Percentiles rank a stretch among this genome's conserved stretches.
Evolutionary conservation across 2,113 vertebrate genomes (phyloP).

Genomic region (Muscicapa adusta): DNA sequence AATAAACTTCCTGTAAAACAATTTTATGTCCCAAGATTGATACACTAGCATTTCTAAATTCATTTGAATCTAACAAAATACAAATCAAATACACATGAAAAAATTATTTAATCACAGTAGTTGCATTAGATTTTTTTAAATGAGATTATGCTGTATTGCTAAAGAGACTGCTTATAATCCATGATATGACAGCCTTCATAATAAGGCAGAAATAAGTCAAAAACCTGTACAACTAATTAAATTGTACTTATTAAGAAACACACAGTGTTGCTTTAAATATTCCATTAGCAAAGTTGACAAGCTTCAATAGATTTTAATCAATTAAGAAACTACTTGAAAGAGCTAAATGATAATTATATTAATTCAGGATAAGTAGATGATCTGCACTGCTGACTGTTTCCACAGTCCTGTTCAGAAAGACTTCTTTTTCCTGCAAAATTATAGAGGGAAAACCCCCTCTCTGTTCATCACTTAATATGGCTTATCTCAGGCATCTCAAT

Average conservation of each 20-base stretch:
- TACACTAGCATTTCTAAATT: not conserved
- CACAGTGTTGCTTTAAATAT: not conserved
- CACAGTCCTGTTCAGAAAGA: not conserved
- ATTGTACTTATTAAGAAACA: not conserved
- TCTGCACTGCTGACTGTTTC: not conserved
- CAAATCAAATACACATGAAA: not conserved
- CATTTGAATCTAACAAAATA: not conserved
- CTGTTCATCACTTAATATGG: not conserved
- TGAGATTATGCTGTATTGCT: not conserved
- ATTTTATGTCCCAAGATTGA: not conserved
- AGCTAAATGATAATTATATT: not conserved
- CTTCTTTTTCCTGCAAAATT: not conserved
- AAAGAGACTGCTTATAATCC: not conserved
- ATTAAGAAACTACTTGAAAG: not conserved
- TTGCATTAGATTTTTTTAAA: not conserved
- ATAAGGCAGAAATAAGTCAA: not conserved
- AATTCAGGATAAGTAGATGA: not conserved
- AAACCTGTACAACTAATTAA: not conserved
- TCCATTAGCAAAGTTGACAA: not conserved
- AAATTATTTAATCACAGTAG: not conserved
- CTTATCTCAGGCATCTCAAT: not conserved
- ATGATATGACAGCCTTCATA: not conserved
- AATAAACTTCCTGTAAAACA: not conserved
- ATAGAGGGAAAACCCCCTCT: not conserved
- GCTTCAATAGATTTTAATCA: not conserved